Base-by-base conservation (phyloP, 2,888 invertebrate species). In the Agrochola macilenta region DNA sequence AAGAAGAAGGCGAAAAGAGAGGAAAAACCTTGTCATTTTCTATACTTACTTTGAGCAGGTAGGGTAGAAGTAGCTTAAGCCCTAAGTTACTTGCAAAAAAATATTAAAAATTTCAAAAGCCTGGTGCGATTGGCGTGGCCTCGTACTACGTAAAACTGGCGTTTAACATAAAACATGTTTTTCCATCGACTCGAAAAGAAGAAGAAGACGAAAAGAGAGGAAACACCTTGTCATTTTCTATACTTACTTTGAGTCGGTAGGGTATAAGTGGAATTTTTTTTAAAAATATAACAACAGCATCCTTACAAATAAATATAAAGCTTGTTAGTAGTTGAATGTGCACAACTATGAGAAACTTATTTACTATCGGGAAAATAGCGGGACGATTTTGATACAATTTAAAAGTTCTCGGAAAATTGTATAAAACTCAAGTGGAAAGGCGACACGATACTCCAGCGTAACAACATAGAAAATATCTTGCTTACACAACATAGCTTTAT, bases 331-430 rank as follows among this genome's bases (percentile, higher is more conserved):
- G 30, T 52, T 52, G 39, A 60, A 43, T 66, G 17, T 73, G 17
- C 63, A 23, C 79, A 46, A 63, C 61, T 54, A 30, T 11, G 20
- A 72, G 49, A 63, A 72, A 72, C 63, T 80, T 79, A 54, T 70
- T 70, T 80, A 72, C 30, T 43, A 63, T 80, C 20, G 11, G 23
- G 11, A 57, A 46, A 63, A 61, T 26, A 63, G 35, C 46, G 23
- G n/a, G 54, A 57, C 14, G 26, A 49, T 63, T 39, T 54, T 46
- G 54, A 49, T 71, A 61, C 61, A 57, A 64, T 69, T 61, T 75
- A 58, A 68, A 64, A 81, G 64, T 78, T 78, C 73, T 39, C 63
- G 20, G 73, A 49, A 79, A 79, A 79, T 70, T 70, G 52, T 61
- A 61, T 26, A 12, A 49, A 4, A 26, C 14, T 70, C 80, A 70